Evolutionary conservation across 2,888 invertebrate genomes (phyloP), one percentile per base, ranked within the genome.

Genomic region (Brenthis daphne): DNA sequence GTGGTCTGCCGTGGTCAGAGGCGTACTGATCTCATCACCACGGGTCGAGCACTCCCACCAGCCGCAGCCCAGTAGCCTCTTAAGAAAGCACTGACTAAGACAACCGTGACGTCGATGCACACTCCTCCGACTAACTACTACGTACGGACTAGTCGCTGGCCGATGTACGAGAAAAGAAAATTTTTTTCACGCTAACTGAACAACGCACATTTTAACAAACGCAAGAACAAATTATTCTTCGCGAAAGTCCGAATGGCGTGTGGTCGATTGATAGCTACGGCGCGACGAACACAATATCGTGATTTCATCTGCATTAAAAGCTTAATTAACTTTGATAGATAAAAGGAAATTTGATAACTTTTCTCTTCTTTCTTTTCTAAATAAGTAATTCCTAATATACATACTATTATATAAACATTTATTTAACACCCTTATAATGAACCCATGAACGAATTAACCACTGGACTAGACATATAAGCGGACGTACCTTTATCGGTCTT

Each of bases 161-260:
- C 80, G 77, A 71, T 72, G 68, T 81, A 82, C 82, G 83, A 83
- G 84, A 90, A 88, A 91, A 92, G 91, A 90, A 92, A 92, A 90
- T 90, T 85, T 84, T 65, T 86, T 92, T 90, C 89, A 92, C 90
- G 91, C 88, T 87, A 84, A 84, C 82, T 89, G 91, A 89, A 85
- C 88, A 83, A 60, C 83, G 86, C 87, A 87, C 87, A 86, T 88
- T 87, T 88, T 88, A 89, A 87, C 88, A 89, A 88, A 88, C 83
- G 84, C 85, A 86, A 82, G 86, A 90, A 90, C 89, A 86, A 88
- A 89, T 91, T 88, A 87, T 79, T 84, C 80, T 84, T 78, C 83
- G 89, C 89, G 92, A 92, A 92, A 92, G 92, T 92, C 85, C 82
- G 80, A 83, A 82, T 82, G 79, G 85, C 75, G 79, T 77, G 79